Evolutionary conservation across 2,888 invertebrate genomes (phyloP), one percentile per base, ranked within the genome.

Genomic region (Protula sp.): DNA sequence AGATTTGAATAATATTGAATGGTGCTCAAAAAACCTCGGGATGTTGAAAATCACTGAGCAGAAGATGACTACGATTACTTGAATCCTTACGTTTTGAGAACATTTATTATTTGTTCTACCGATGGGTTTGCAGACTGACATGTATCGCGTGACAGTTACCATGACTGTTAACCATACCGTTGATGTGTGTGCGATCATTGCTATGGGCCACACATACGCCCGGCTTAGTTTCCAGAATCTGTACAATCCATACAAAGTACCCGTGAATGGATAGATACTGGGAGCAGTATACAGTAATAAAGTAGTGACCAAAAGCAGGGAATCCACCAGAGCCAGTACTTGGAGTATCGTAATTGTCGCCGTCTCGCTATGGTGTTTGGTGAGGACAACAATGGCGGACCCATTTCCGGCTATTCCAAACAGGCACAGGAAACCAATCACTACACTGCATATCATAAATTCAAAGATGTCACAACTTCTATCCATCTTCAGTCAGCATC

Each of bases 21-120:
- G 58, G 55, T 66, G 66, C 52, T 67, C 67, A 47, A 67, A 64
- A 47, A 66, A 64, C 22, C 66, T 45, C n/a, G 67, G 67, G 14
- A 60, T 31, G 58, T 67, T 67, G 64, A 63, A 67, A 55, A 67
- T 31, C 28, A 65, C 54, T 0, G 66, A 64, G 28, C 62, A 54
- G 38, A 63, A 4, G 9, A 63, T 47, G 45, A 67, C 60, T 22
- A 47, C 54, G 19, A 51, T 22, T 26, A 67, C 60, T 22, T 67
- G 64, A 9, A 56, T 28, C 24, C 50, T 19, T 19, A 9, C 50
- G n/a, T n/a, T n/a, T n/a, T n/a, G n/a, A 22, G 50, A 9, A 24
- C 24, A 50, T 50, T 22, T 24, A 22, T 19, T 19, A 19, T 50
- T 5, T 9, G 9, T 38, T 19, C 38, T 38, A 24, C 57, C 60